A percentile compares a stretch with the other conserved stretches of the same genome.
Evolutionary conservation across 2,113 vertebrate species (phyloP).

Genomic region (Ovibos moschatus): DNA sequence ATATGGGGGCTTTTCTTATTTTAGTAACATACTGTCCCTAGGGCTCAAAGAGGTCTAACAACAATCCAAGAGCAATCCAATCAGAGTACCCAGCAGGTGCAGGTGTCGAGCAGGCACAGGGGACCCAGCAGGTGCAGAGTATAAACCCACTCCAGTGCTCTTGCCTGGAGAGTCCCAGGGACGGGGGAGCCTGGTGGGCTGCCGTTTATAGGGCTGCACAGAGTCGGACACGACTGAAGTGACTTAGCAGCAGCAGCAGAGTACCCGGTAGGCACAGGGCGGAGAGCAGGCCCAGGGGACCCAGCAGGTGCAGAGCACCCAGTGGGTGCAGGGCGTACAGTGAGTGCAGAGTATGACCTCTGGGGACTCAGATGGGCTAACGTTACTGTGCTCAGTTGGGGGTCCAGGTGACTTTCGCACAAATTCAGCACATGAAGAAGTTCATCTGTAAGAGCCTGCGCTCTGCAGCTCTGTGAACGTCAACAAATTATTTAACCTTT

Average conservation of each 20-base stretch:
- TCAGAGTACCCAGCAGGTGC: background rate
- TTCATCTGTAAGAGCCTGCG: fast-evolving
- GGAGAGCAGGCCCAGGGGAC: too few relatives aligned
- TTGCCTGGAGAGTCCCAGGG: too few relatives aligned
- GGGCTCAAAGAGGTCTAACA: background rate
- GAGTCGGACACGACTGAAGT: too few relatives aligned
- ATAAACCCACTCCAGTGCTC: too few relatives aligned
- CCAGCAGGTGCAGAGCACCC: too few relatives aligned
- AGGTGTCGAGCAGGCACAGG: background rate
- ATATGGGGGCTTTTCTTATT: fast-evolving
- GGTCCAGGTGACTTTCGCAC: fast-evolving
- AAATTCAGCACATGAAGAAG: fast-evolving
- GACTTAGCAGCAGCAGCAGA: too few relatives aligned
- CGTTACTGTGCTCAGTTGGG: fast-evolving
- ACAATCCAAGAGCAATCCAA: fast-evolving
- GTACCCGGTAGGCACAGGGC: background rate
- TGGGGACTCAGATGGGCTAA: fast-evolving
- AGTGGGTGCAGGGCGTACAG: background rate
- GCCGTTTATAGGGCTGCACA: too few relatives aligned
- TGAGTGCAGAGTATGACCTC: fast-evolving
- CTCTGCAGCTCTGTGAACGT: fast-evolving
- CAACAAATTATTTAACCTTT: fast-evolving
- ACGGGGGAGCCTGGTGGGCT: too few relatives aligned
- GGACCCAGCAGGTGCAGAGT: too few relatives aligned
- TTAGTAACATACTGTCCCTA: background rate